Evolutionary conservation across 2,888 invertebrate species (phyloP), one percentile per base, ranked within the genome.

Genomic region (Dorcus hopei): DNA sequence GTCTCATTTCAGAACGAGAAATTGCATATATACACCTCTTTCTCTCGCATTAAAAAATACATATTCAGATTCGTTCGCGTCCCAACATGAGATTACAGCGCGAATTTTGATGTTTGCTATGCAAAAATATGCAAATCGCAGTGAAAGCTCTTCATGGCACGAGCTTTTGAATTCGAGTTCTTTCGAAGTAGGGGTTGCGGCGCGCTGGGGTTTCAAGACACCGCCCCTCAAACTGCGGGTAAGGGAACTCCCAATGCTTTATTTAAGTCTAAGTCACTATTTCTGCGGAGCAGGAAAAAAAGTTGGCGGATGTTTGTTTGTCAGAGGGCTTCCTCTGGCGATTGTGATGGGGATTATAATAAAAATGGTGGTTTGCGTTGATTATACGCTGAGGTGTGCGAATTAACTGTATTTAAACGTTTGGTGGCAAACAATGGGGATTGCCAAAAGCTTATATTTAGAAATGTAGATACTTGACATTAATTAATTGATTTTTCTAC

Each of bases 71-170:
- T 61, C 52, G 49, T 65, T 67, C 57, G 54, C 64, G 59, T 71
- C 64, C 67, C 74, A 72, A 54, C 63, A 66, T 70, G 70, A 73
- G 73, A 74, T 72, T 74, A 70, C 74, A 72, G 66, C 68, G 71
- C 70, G 70, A 66, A 68, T 74, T 72, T 68, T 70, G 70, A 72
- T 70, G 74, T 74, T 73, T 72, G 68, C 67, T 58, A 74, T 74
- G 75, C 71, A 74, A 76, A 77, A 77, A 76, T 76, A 77, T 76
- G 76, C 71, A 76, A 73, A 77, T 74, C 70, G 63, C 65, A 68
- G 71, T 72, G 72, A 71, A 71, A 68, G 72, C 69, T 70, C 67
- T 68, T 61, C 55, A 63, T 69, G 70, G 66, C 68, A 69, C 63
- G 43, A 60, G 61, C 63, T 65, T 63, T 61, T 56, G 47, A 59